These are phyloP conservation scores for Timema cristinae DNA, from an alignment of 2,888 invertebrate species.

Conservation along the genomic window DNA sequence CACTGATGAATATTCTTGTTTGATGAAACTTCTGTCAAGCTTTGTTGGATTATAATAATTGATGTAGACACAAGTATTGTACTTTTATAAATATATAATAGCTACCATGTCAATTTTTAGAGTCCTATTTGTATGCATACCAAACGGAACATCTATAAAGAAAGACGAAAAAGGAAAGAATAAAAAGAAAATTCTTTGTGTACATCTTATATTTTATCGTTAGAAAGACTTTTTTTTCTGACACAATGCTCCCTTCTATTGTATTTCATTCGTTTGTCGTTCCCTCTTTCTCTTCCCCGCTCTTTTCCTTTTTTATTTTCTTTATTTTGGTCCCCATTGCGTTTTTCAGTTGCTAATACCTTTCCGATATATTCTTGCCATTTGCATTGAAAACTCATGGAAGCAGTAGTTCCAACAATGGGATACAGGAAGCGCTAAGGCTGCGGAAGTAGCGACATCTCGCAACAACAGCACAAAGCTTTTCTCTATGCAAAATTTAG, in stretches of 20 bases:
- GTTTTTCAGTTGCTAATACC: slow-evolving; percentile 29
- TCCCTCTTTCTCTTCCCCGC: not conserved
- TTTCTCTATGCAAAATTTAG: too few species aligned
- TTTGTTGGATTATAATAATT: too few species aligned
- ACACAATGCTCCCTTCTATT: slow-evolving; percentile 10
- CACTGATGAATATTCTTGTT: too few species aligned
- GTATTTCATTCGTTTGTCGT: slow-evolving; percentile 11
- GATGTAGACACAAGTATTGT: too few species aligned
- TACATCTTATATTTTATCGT: slow-evolving; percentile 28
- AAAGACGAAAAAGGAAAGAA: slow-evolving; percentile 2
- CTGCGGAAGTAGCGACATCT: too few species aligned
- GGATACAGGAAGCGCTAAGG: too few species aligned
- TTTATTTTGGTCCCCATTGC: slow-evolving; percentile 21
- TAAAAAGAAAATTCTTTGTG: slow-evolving; percentile 19
- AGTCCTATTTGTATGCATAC: not conserved
- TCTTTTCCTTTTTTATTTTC: slow-evolving; percentile 18
- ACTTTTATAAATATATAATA: too few species aligned
- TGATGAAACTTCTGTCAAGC: too few species aligned
- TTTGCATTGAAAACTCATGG: slow-evolving; percentile 31
- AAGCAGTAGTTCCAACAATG: too few species aligned
- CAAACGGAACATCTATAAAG: slow-evolving; percentile 4
- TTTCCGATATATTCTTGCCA: slow-evolving; percentile 27
- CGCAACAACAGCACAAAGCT: too few species aligned
- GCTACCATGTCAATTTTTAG: too few species aligned
- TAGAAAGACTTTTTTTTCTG: slow-evolving; percentile 17